Base-by-base conservation (phyloP, 2,797 vertebrate genomes). In the Pteronotus mesoamericanus region DNA sequence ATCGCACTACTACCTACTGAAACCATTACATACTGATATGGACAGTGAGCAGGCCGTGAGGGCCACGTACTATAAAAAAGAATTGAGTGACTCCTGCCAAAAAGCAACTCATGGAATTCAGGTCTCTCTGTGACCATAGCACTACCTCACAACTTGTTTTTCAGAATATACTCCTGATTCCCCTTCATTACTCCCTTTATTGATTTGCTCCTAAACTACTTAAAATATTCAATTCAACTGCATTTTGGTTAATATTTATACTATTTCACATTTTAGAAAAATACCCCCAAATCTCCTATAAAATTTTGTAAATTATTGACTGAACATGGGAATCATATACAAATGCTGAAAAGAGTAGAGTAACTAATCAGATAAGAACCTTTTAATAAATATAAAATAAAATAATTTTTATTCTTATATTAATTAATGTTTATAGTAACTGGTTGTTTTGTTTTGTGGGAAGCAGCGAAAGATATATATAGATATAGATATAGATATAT, bases 401-500 rank as follows among this genome's bases (percentile, higher is more conserved):
- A n/a, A n/a, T n/a, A n/a, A 15, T 80, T 87, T 75, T 95, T 90
- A 75, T 68, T 88, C 48, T 88, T n/a, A n/a, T n/a, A n/a, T n/a
- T 77, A 66, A 64, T 42, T 84, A 91, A 75, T 0, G 4, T 21
- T 74, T 86, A 9, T 8, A 84, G 64, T 66, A 82, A 34, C 34
- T 89, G 39, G 29, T 48, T 46, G 32, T 64, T 46, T 48, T 64
- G 80, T 84, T 84, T 48, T 66, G 32, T 34, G n/a, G 44, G 44
- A 84, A 21, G 44, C 8, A 66, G 44, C 61, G 66, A 84, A 66
- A 24, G 21, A 34, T 66, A 64, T 24, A 34, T 66, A 66, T n/a
- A n/a, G n/a, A n/a, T n/a, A n/a, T n/a, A n/a, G n/a, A n/a, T n/a
- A n/a, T n/a, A n/a, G n/a, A n/a, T n/a, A n/a, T n/a, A n/a, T n/a